Percentiles rank a stretch among this genome's conserved stretches.
These are phyloP conservation scores for Machimus atricapillus DNA, from an alignment of 2,888 invertebrate species.

Conservation along the genomic window DNA sequence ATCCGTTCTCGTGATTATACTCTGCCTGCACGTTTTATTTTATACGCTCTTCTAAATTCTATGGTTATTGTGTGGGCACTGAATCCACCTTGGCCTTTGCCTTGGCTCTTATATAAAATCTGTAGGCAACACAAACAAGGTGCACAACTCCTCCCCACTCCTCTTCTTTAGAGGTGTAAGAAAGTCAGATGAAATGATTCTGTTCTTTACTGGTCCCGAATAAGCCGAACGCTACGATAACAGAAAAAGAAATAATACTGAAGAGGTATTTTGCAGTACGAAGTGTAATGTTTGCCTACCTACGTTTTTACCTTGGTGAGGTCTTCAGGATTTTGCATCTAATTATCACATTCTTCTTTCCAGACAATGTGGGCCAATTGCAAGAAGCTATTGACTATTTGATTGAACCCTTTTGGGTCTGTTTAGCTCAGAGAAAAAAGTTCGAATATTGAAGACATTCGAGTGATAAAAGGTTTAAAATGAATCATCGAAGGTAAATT, in stretches of 20 bases:
- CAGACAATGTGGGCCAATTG: not conserved
- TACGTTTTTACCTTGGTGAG: not conserved
- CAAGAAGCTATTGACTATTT: not conserved
- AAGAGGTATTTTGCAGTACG: not conserved
- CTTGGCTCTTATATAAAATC: conserved; percentile 49
- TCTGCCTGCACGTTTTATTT: not conserved
- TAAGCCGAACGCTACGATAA: not conserved
- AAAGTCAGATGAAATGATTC: not conserved
- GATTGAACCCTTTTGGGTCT: not conserved
- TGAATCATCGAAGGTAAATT: not conserved
- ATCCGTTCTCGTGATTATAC: not conserved
- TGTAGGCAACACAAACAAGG: conserved; percentile 6
- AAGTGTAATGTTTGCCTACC: not conserved
- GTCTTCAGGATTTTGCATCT: not conserved
- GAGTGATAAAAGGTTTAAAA: not conserved
- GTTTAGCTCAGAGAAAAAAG: not conserved
- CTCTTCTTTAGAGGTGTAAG: not conserved
- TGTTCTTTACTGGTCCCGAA: not conserved
- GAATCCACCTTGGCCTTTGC: conserved; percentile 48
- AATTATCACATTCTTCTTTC: not conserved
- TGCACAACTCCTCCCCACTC: not conserved
- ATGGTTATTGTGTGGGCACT: conserved; percentile 45
- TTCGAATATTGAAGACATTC: not conserved
- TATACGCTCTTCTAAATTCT: not conserved
- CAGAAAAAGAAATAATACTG: not conserved